Percentiles rank a stretch among this genome's conserved stretches.
Conservation (phyloP, 2,797 vertebrate genomes). For the Aplochiton taeniatus region DNA sequence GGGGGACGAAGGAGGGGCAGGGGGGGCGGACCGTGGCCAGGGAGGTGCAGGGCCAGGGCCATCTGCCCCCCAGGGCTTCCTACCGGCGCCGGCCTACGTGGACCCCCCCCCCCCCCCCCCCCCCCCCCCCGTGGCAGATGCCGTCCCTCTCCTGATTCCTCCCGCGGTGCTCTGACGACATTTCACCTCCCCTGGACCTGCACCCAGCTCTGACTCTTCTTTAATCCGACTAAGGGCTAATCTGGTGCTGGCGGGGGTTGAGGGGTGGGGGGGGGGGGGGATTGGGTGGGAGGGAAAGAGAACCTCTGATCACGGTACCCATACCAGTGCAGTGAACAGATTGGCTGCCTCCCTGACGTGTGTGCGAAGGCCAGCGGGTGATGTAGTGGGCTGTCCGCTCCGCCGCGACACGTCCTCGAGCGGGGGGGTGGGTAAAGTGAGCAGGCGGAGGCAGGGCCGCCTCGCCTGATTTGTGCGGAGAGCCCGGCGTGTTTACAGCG, state of each 20-base stretch:
- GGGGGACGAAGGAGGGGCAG: not conserved
- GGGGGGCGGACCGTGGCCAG: constrained; percentile 6
- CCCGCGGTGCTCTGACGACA: constrained; percentile 34
- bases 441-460: constrained; percentile 18
- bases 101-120: constrained; percentile 2
- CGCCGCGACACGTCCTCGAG: constrained; percentile 27
- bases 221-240: constrained; percentile 74
- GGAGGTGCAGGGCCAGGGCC: constrained; percentile 1
- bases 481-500: not conserved
- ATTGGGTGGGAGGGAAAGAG: not conserved
- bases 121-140: not conserved
- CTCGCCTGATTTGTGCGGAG: constrained; percentile 19
- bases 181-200: constrained; percentile 58
- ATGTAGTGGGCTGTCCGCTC: constrained; percentile 43
- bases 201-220: constrained; percentile 39
- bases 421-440: not conserved
- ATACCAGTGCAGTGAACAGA: constrained; percentile 41
- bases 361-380: constrained; percentile 34
- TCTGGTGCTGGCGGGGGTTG: constrained; percentile 48
- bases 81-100: not conserved
- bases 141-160: constrained; percentile 16
- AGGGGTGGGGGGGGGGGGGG: not conserved
- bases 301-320: constrained; percentile 22
- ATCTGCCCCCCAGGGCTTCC: not conserved
- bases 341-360: constrained; percentile 27